Conservation (phyloP, 2,113 vertebrate species). For the Chelonoidis abingdonii region DNA sequence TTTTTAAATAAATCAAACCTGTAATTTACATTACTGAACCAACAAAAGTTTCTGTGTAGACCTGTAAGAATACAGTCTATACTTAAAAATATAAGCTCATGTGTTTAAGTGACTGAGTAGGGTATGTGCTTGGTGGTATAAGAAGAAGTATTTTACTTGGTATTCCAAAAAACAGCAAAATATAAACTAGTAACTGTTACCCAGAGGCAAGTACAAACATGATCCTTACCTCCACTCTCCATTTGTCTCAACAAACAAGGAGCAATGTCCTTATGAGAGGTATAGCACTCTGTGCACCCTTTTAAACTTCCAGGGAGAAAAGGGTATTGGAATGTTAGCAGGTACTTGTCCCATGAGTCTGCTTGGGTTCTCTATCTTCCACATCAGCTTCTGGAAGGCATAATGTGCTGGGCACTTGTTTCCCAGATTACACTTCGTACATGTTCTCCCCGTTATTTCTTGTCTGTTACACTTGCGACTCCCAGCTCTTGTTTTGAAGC, state of each 20-base stretch:
- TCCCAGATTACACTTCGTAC: background rate
- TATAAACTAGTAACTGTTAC: background rate
- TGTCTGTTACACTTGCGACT: background rate
- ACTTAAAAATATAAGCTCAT: background rate
- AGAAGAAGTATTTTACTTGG: background rate
- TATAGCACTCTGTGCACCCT: background rate
- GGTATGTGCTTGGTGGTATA: background rate
- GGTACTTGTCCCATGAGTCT: accelerated
- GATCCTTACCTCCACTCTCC: accelerated
- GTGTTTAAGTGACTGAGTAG: background rate
- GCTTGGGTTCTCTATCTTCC: background rate
- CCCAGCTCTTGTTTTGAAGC: background rate
- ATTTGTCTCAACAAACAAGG: too few species aligned
- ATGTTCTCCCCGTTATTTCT: background rate
- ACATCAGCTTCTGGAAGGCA: background rate
- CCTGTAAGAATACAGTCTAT: background rate
- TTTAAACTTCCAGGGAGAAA: background rate
- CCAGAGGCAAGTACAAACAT: background rate
- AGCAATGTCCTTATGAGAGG: background rate
- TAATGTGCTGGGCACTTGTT: background rate
- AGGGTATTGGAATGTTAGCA: background rate
- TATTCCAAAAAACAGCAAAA: background rate
- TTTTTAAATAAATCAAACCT: background rate
- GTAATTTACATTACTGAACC: background rate
- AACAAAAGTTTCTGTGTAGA: background rate